Evolutionary conservation across 1,140 invertebrate genomes (phyloP), one percentile per base, ranked within the genome.

Genomic region (Phymorhynchus buccinoides): DNA sequence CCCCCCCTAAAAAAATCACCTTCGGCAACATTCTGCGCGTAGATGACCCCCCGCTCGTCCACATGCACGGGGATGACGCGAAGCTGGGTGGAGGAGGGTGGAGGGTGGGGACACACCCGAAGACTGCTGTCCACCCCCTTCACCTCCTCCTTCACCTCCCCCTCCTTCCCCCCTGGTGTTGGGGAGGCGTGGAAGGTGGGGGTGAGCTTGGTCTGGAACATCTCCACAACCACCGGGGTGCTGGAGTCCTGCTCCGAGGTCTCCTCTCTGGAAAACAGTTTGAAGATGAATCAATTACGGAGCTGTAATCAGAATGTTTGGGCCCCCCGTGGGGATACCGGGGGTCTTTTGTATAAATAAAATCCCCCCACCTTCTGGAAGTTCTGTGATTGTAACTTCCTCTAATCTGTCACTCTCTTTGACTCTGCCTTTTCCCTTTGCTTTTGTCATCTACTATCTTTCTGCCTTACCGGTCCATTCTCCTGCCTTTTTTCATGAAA

Each of bases 51-150:
- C 44, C 81, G 56, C 39, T 81, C 73, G 80, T 89, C 87, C 12
- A 90, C 86, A 68, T 88, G 89, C 9, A 85, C 82, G n/a, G 89
- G 89, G 3, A 85, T 78, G 0, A 83, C 87, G 16, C 66, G 39
- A 1, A 89, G 27, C 0, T 82, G 39, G 35, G 80, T 73, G 16
- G 73, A 71, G 30, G 48, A 3, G 9, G 89, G 88, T 2, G 88
- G 30, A 0, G 83, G 84, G 52, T 86, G 80, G 18, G 86, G 85
- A 1, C 56, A 80, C 35, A 83, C 81, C 9, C 44, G 16, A n/a
- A 7, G n/a, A 52, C 77, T n/a, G 3, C n/a, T 27, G 56, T 52
- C 48, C 22, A 18, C 0, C 48, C 12, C 12, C 2, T 9, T 44
- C 39, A 42, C 39, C 3, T 44, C 27, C 16, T 32, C 39, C 39